A percentile compares a stretch with the other conserved stretches of the same genome.
Evolutionary conservation across 2,797 vertebrate genomes (phyloP).

Genomic region (Emydoidea blandingii): DNA sequence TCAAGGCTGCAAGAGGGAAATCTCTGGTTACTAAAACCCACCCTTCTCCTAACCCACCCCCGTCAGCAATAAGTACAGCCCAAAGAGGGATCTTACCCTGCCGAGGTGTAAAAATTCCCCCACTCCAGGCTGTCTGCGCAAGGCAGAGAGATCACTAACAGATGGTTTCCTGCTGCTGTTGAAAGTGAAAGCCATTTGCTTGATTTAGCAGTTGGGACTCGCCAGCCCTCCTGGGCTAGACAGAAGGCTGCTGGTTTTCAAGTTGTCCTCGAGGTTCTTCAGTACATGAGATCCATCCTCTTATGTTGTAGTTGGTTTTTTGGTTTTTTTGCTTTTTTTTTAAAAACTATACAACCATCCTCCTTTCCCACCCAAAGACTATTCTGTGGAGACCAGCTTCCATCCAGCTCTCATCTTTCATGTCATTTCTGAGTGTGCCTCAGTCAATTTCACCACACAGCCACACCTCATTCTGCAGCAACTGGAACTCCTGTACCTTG

Average conservation of each 20-base stretch:
- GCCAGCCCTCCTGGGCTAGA: background rate
- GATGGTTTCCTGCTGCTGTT: background rate
- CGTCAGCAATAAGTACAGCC: background rate
- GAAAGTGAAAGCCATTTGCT: background rate
- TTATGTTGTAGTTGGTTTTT: background rate
- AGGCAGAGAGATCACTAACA: background rate
- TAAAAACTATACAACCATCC: background rate
- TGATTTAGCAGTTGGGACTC: background rate
- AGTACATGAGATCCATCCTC: background rate
- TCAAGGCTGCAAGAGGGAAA: background rate
- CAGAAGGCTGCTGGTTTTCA: background rate
- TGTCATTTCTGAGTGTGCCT: background rate
- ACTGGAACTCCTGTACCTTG: fast-evolving
- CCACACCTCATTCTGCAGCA: fast-evolving
- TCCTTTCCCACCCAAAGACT: background rate
- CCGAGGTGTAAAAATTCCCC: background rate
- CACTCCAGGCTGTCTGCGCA: background rate
- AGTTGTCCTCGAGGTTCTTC: background rate
- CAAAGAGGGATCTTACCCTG: background rate
- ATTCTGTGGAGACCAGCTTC: background rate
- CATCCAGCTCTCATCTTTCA: background rate
- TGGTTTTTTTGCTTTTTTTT: background rate
- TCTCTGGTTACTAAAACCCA: background rate
- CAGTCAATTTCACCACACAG: background rate
- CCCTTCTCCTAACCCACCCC: background rate